Evolutionary conservation across 2,888 invertebrate genomes (phyloP).

Genomic region (Hartigia nigra): DNA sequence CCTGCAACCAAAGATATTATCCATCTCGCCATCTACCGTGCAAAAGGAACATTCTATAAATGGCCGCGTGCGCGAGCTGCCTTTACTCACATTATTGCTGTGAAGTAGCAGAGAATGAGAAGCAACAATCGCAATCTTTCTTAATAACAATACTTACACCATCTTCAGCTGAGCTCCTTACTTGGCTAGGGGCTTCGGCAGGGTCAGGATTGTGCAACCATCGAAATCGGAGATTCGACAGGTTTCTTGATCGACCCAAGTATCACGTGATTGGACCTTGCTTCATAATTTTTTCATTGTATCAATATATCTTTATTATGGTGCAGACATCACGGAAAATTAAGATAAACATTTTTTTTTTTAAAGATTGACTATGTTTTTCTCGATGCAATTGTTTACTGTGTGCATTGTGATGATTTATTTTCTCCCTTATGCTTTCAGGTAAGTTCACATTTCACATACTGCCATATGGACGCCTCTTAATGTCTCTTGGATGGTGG

Average conservation of each 20-base stretch:
- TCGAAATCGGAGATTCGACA: slow-evolving; percentile 2
- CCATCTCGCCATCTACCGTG: not conserved
- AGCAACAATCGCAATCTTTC: not conserved
- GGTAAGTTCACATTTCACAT: slow-evolving; percentile 31
- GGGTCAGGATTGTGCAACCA: slow-evolving; percentile 5
- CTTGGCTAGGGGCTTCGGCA: slow-evolving; percentile 1
- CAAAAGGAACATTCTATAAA: not conserved
- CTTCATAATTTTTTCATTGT: not conserved
- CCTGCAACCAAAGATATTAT: not conserved
- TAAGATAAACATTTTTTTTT: not conserved
- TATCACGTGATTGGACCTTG: not conserved
- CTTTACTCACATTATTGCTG: not conserved
- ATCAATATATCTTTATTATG: not conserved
- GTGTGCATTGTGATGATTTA: slow-evolving; percentile 21
- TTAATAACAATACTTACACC: not conserved
- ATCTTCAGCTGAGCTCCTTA: not conserved
- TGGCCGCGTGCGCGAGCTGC: not conserved
- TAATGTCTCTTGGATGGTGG: not conserved
- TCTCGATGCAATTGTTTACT: slow-evolving; percentile 7
- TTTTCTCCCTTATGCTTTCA: slow-evolving; percentile 24
- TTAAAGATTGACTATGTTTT: not conserved
- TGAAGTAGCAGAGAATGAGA: not conserved
- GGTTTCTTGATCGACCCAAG: slow-evolving; percentile 1
- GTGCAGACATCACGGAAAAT: not conserved
- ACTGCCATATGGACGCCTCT: not conserved